Evolutionary conservation across 2,797 vertebrate species (phyloP).

Genomic region (Sphenopsis melanotis): DNA sequence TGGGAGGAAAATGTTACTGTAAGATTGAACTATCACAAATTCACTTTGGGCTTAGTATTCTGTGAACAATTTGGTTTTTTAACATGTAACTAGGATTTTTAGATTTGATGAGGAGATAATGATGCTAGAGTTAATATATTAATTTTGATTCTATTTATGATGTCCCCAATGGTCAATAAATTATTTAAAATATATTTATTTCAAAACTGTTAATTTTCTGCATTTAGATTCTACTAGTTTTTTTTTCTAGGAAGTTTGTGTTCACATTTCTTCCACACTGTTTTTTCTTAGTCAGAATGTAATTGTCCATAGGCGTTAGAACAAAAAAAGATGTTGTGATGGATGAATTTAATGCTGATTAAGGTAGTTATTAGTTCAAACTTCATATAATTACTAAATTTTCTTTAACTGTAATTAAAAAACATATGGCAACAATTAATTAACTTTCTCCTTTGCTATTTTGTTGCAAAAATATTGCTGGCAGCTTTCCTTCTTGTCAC

Average conservation of each 20-base stretch:
- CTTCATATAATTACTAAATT: neutral
- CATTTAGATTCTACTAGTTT: neutral
- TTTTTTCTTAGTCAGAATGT: neutral
- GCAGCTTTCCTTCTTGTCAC: constrained; percentile 18
- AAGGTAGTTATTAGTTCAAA: neutral
- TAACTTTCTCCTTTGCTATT: neutral
- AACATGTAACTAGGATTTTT: neutral
- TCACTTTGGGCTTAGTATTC: neutral
- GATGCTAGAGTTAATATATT: neutral
- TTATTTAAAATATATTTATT: neutral
- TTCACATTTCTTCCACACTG: neutral
- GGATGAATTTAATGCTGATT: neutral
- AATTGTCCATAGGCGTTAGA: neutral
- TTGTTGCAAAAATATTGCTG: constrained; percentile 31
- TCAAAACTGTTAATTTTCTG: neutral
- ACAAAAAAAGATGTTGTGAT: neutral
- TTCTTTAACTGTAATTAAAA: neutral
- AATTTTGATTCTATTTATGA: neutral
- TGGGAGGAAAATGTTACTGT: rapidly evolving
- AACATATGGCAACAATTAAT: constrained; percentile 27
- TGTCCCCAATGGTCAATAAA: neutral
- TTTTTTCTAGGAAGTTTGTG: neutral
- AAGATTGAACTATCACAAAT: neutral
- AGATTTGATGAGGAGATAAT: neutral
- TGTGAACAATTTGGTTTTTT: neutral